Base-by-base conservation (phyloP, 2,113 vertebrate genomes). In the Nannospalax galili region DNA sequence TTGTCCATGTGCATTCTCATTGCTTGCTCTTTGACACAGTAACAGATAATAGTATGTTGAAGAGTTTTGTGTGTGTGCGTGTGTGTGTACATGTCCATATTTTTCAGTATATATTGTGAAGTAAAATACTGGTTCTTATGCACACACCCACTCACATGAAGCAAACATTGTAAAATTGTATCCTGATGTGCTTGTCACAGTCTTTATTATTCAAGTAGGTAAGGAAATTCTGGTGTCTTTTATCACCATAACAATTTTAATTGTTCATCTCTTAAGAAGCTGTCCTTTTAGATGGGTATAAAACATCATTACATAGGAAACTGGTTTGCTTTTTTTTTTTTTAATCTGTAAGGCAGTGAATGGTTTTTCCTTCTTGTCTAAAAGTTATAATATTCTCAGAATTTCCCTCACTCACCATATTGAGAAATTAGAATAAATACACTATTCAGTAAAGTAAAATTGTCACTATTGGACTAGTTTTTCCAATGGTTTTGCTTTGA, bases 351-450 rank as follows among this genome's bases (percentile, higher is more conserved):
- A 69, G 5, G 80, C 1, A 81, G 10, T 82, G 22, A 52, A 56
- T 60, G 1, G 52, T 87, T 22, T 20, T 84, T 62, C 9, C 3
- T 11, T 52, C 48, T 52, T 52, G 48, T 52, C 11, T 52, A 52
- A 52, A 52, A 52, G 48, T 52, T 72, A 72, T 42, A 15, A 73
- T 52, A 52, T 80, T 93, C 4, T 10, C 30, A 62, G 45, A 84
- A 69, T 72, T 64, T 0, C 7, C 14, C 37, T 2, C 7, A 75
- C 4, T 8, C 2, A 94, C 14, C 78, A 45, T 52, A 82, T 62
- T 78, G 64, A 65, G 69, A 5, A 94, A 42, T 12, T 15, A 56
- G 7, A 97, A 78, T 96, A 95, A 92, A 73, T 94, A 4, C 42
- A 82, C 3, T 88, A 88, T 88, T 84, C 35, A 84, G 0, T 0